A percentile compares a stretch with the other conserved stretches of the same genome.
Conservation (phyloP, 2,113 vertebrate species). For the Mustelus asterias region DNA sequence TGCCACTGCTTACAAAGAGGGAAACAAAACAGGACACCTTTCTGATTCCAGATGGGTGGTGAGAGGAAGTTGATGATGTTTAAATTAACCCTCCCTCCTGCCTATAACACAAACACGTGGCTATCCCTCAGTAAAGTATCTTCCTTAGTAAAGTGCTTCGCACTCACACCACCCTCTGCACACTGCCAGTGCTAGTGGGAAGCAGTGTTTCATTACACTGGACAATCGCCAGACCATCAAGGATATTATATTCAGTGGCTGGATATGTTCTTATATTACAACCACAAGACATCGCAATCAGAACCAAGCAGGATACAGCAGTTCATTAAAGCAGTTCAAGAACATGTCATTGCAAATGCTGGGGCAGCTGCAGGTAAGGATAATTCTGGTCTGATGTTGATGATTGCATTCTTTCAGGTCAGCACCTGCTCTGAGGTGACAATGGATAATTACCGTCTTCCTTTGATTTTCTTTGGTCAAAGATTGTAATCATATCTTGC, state of each 20-base stretch:
- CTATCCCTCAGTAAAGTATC: neutral
- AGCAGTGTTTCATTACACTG: neutral
- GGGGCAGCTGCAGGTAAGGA: neutral
- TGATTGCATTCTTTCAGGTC: neutral
- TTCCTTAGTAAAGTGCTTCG: neutral
- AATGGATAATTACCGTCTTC: neutral
- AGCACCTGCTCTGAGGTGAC: neutral
- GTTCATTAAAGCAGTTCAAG: neutral
- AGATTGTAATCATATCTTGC: neutral
- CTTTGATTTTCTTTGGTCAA: neutral
- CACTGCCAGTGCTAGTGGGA: neutral
- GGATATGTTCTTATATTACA: neutral
- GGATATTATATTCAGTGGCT: neutral
- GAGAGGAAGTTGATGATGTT: no score
- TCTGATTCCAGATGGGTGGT: no score
- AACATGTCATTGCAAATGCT: neutral
- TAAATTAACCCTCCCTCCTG: no score
- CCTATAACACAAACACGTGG: no score
- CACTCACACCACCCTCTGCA: neutral
- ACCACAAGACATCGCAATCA: neutral
- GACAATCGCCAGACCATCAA: neutral
- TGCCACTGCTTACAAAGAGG: no score
- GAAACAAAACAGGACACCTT: no score
- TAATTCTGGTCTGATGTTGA: neutral
- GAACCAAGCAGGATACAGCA: neutral